Conservation (phyloP, 2,797 vertebrate species). For the Rhyacichthys aspro region DNA sequence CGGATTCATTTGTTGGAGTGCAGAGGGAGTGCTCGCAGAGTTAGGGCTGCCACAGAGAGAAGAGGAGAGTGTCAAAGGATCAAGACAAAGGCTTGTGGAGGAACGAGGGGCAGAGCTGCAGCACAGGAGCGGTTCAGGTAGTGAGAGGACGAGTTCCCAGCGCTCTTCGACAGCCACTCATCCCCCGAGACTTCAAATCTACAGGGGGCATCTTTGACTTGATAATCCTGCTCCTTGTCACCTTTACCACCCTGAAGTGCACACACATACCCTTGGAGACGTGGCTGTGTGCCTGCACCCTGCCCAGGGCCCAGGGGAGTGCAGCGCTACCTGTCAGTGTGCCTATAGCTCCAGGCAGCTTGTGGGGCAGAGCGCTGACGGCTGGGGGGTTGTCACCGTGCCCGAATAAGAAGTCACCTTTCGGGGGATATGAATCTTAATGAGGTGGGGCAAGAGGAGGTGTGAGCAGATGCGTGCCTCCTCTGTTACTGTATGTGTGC, state of each 20-base stretch:
- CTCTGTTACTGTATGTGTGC: slow-evolving; percentile 42
- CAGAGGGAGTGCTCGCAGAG: slow-evolving; percentile 55
- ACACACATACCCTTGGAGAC: slow-evolving; percentile 10
- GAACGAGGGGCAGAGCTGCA: slow-evolving; percentile 30
- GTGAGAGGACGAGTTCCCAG: slow-evolving; percentile 57
- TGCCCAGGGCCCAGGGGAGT: slow-evolving; percentile 70
- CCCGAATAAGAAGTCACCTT: slow-evolving; percentile 85
- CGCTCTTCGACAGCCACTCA: slow-evolving; percentile 57
- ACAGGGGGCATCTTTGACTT: slow-evolving; percentile 80
- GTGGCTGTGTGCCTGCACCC: slow-evolving; percentile 34
- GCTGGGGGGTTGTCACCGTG: slow-evolving; percentile 76
- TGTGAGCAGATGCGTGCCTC: slow-evolving; percentile 50
- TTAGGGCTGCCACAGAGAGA: slow-evolving; percentile 45
- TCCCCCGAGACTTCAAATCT: slow-evolving; percentile 76
- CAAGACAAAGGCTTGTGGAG: slow-evolving; percentile 55
- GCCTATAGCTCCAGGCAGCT: slow-evolving; percentile 78
- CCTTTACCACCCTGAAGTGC: slow-evolving; percentile 54
- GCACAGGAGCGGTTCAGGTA: slow-evolving; percentile 3
- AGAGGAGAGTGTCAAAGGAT: slow-evolving; percentile 54
- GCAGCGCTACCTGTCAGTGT: slow-evolving; percentile 80
- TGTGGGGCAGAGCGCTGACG: slow-evolving; percentile 62
- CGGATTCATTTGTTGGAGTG: slow-evolving; percentile 63
- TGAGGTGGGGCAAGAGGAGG: slow-evolving; percentile 61
- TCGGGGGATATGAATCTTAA: slow-evolving; percentile 85
- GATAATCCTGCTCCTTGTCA: slow-evolving; percentile 76